A percentile compares a stretch with the other conserved stretches of the same genome.
phyloP scores from a whole-genome alignment of 1,140 invertebrate genomes.

The Rhynchophorus ferrugineus region DNA sequence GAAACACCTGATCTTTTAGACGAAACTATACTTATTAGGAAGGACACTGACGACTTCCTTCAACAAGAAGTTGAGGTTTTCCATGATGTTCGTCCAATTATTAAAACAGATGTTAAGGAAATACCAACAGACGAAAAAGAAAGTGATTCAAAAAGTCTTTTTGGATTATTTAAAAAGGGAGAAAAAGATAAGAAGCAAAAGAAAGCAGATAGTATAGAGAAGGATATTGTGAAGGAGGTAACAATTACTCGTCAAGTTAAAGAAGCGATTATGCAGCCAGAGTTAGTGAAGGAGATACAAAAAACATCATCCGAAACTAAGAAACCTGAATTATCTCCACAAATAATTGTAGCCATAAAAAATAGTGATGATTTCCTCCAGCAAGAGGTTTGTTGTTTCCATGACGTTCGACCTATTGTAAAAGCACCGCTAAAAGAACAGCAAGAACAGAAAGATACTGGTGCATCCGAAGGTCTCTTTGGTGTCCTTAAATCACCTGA shows the following conservation, averaged over 20 bases:
- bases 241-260: constrained; percentile 13
- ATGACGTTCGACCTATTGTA: constrained; percentile 23
- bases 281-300: constrained; percentile 3
- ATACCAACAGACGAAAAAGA: constrained; percentile 9
- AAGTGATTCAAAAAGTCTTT: neutral
- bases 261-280: neutral
- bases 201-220: neutral
- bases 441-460: constrained; percentile 1
- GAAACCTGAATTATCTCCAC: neutral
- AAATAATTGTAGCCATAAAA: constrained; percentile 12
- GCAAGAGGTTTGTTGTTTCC: constrained; percentile 24
- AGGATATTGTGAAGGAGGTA: constrained; percentile 3
- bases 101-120: constrained; percentile 5
- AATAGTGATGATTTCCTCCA: constrained; percentile 18
- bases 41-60: neutral
- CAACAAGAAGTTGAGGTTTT: neutral
- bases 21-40: too few relatives aligned
- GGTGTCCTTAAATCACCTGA: neutral
- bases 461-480: neutral
- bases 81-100: neutral
- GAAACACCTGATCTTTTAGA: too few relatives aligned
- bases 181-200: neutral
- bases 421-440: neutral
- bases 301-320: too few relatives aligned
- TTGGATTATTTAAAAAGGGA: neutral